These are phyloP conservation scores for Pyrochroa serraticornis DNA, from an alignment of 2,888 invertebrate species.

Conservation along the genomic window DNA sequence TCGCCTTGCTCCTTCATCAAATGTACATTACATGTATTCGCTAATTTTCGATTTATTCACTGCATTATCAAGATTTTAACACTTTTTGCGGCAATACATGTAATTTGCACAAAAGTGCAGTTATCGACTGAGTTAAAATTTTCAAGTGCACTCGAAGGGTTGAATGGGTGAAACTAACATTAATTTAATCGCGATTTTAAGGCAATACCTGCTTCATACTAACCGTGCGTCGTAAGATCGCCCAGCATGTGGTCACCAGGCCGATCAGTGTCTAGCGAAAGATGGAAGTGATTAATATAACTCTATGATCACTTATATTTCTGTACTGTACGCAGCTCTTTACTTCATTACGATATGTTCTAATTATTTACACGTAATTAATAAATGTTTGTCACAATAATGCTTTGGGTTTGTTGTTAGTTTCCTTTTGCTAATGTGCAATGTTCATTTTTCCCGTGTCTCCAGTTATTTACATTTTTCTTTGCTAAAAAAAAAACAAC, in stretches of 20 bases:
- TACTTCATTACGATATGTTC: slow-evolving; percentile 53
- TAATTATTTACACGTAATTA: slow-evolving; percentile 58
- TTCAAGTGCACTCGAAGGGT: slow-evolving; percentile 14
- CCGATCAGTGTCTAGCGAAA: slow-evolving; percentile 51
- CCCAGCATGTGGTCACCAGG: slow-evolving; percentile 27
- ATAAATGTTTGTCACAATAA: slow-evolving; percentile 61
- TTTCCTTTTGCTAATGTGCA: slow-evolving; percentile 52
- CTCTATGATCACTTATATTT: slow-evolving; percentile 46
- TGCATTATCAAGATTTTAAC: no score
- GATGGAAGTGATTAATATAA: slow-evolving; percentile 42
- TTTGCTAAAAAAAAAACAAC: not conserved
- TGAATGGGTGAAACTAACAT: slow-evolving; percentile 24
- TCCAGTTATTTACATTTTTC: not conserved
- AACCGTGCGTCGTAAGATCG: slow-evolving; percentile 11
- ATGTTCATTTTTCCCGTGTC: slow-evolving; percentile 41
- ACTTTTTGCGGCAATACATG: no score
- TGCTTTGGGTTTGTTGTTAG: slow-evolving; percentile 60
- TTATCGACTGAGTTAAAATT: slow-evolving; percentile 9
- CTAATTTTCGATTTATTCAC: no score
- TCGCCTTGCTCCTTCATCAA: no score
- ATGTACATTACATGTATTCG: no score
- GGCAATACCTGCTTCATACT: slow-evolving; percentile 18
- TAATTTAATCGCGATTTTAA: slow-evolving; percentile 6
- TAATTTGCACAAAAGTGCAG: no score
- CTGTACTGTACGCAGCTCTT: slow-evolving; percentile 50